phyloP scores from a whole-genome alignment of 2,113 vertebrate genomes.

The Nansenia antarctica region DNA sequence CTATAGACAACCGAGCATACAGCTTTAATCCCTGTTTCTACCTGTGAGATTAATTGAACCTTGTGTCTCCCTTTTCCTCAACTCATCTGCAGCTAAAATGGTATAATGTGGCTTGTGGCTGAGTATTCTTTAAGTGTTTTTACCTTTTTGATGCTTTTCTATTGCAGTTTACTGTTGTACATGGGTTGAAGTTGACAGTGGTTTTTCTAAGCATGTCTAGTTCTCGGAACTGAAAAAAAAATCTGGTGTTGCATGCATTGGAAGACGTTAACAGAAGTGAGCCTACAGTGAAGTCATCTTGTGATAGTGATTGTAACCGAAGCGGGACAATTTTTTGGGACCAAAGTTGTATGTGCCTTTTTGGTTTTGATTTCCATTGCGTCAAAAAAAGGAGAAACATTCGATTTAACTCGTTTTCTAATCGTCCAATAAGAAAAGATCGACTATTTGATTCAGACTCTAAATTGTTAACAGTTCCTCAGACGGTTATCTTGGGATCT shows the following conservation, averaged over 20 bases:
- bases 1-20: neutral
- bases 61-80: neutral
- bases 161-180: conserved; percentile 85
- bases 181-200: conserved; percentile 85
- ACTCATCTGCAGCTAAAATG: conserved; percentile 39
- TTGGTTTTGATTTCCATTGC: conserved; percentile 60
- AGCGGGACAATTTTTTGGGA: conserved; percentile 92
- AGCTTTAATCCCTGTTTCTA: neutral
- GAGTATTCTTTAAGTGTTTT: conserved; percentile 85
- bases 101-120: conserved; percentile 85
- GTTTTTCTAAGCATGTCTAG: conserved; percentile 90
- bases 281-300: conserved; percentile 83
- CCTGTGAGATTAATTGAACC: neutral
- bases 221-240: conserved; percentile 75
- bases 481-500: conserved; percentile 70
- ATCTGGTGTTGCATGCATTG: conserved; percentile 84
- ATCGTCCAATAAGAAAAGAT: neutral
- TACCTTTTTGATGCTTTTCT: conserved; percentile 85
- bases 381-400: neutral
- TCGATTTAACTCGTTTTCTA: neutral
- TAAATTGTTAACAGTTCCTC: conserved; percentile 54
- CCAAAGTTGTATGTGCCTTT: conserved; percentile 99
- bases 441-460: neutral
- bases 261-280: conserved; percentile 78
- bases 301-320: conserved; percentile 85